Evolutionary conservation across 2,113 vertebrate species (phyloP), one percentile per base, ranked within the genome.

Genomic region (Mystacornis crossleyi): DNA sequence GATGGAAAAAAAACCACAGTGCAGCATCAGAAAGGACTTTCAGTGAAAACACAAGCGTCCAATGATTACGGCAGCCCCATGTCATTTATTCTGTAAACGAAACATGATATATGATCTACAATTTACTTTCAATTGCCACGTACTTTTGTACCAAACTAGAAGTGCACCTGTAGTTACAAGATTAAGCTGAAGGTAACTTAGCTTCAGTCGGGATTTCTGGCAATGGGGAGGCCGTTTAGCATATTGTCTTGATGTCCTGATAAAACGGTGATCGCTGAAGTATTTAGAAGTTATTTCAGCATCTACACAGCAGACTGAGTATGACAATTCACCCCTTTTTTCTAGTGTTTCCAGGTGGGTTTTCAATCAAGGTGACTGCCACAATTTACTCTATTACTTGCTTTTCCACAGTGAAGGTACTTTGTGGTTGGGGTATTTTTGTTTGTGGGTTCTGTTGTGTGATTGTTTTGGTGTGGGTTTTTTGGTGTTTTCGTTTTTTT

Each of bases 1-100:
- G 96, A 91, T 57, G 96, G 57, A 60, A 95, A 92, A 92, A 87
- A 90, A 90, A 57, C 40, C 43, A 93, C 60, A 95, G 79, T 96
- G 95, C 95, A 96, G 95, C 92, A 96, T 96, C 95, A 95, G 72
- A 96, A 94, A 93, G 38, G 38, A 89, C 48, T 94, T 92, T 96
- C 86, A 92, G 51, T 67, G 89, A 93, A 89, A 95, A 95, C 57
- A 94, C 34, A 96, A 87, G 93, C 6, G 91, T 97, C 95, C 96
- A 95, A 93, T 90, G 95, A 92, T 90, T 91, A 97, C 25, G 36
- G 95, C 94, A 96, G 95, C 94, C 96, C 96, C 84, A 95, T 25
- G 78, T 94, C 89, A 97, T 94, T 96, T 91, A 96, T 89, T 95
- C 48, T 84, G 91, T 29, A 94, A 91, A 81, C 5, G 80, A 84